A percentile compares a stretch with the other conserved stretches of the same genome.
phyloP scores from a whole-genome alignment of 2,797 vertebrate genomes.

The Sebastes dallii region DNA sequence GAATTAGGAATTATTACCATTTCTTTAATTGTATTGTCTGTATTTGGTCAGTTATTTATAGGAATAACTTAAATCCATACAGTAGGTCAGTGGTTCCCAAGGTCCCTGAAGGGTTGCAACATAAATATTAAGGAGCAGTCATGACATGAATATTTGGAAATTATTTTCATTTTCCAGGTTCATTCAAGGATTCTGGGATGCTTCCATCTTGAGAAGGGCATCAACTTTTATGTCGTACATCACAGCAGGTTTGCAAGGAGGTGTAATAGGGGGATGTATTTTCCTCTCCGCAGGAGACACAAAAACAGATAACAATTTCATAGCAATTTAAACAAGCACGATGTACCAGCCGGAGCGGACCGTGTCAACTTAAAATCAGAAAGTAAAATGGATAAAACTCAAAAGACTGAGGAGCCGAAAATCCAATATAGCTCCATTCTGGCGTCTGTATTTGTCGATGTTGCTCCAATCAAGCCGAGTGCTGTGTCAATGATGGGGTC shows the following conservation, averaged over 20 bases:
- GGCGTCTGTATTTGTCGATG: conserved; percentile 27
- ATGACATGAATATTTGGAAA: background rate
- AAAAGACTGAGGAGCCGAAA: conserved; percentile 37
- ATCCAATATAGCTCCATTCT: conserved; percentile 45
- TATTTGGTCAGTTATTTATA: background rate
- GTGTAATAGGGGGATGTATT: conserved; percentile 23
- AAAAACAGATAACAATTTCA: conserved; percentile 45
- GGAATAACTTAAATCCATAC: background rate
- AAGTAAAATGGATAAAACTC: conserved; percentile 33
- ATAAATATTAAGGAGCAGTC: background rate
- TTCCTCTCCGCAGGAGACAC: conserved; percentile 34
- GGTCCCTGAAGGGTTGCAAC: background rate
- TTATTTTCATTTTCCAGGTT: background rate
- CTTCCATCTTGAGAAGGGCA: background rate
- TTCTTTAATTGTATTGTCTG: background rate
- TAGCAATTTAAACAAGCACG: conserved; percentile 52
- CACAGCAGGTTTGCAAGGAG: conserved; percentile 19
- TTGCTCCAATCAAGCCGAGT: conserved; percentile 46
- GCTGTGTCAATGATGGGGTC: conserved; percentile 58
- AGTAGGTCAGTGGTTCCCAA: background rate
- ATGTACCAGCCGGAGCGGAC: conserved; percentile 14
- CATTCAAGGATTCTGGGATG: background rate
- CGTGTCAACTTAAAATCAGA: conserved; percentile 15
- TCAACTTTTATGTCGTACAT: background rate
- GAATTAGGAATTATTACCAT: background rate